Evolutionary conservation across 1,140 invertebrate genomes (phyloP).

Genomic region (Vollenhovia emeryi): DNA sequence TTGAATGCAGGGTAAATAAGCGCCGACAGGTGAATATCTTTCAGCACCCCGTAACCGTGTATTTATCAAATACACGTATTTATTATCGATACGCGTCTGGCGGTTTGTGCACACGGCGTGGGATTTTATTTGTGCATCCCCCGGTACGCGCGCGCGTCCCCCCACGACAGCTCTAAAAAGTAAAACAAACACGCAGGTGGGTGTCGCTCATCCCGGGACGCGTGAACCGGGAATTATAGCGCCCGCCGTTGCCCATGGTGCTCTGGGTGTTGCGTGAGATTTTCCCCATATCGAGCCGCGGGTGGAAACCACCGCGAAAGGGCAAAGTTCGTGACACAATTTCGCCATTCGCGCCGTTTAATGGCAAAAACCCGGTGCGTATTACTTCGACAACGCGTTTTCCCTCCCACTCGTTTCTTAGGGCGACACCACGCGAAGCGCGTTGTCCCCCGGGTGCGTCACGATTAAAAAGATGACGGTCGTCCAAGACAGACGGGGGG

Average conservation of each 20-base stretch:
- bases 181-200: constrained; percentile 1
- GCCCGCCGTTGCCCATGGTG: background rate
- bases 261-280: constrained; percentile 24
- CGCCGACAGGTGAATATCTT: background rate
- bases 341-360: constrained; percentile 30
- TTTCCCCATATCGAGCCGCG: constrained; percentile 54
- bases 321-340: constrained; percentile 72
- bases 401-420: background rate
- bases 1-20: background rate
- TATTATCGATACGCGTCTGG: constrained; percentile 10
- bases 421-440: background rate
- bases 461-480: background rate
- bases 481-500: background rate
- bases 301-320: constrained; percentile 62
- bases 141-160: background rate
- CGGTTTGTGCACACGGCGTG: background rate
- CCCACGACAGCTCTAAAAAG: background rate
- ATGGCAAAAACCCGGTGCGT: constrained; percentile 34
- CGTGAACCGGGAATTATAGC: constrained; percentile 8
- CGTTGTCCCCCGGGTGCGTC: background rate
- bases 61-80: constrained; percentile 14
- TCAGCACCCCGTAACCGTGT: background rate
- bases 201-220: constrained; percentile 1
- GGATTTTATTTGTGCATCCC: constrained; percentile 31
- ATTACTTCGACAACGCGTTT: constrained; percentile 1